Percentiles rank a stretch among this genome's conserved stretches.
Conservation (phyloP, 2,113 vertebrate species). For the Astatoreochromis straeleni region DNA sequence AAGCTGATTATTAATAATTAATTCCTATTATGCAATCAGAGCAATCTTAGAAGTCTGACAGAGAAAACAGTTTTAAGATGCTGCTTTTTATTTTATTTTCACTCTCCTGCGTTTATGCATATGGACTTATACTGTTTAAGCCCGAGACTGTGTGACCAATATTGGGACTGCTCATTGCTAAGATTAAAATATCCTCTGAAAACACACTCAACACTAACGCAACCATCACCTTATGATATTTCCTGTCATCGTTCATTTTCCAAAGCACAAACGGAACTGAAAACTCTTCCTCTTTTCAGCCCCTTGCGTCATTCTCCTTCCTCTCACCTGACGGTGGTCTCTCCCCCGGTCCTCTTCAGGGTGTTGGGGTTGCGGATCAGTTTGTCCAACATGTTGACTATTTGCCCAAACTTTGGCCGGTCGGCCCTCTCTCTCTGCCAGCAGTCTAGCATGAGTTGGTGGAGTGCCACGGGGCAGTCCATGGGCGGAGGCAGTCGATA, state of each 20-base stretch:
- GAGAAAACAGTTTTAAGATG: not conserved
- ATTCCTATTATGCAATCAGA: not conserved
- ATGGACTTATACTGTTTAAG: not conserved
- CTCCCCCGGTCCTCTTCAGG: slow-evolving; percentile 90
- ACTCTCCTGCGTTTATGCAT: not conserved
- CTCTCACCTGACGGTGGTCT: slow-evolving; percentile 79
- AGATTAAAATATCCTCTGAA: not conserved
- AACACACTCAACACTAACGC: not conserved
- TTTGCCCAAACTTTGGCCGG: slow-evolving; percentile 95
- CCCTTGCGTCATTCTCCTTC: not conserved
- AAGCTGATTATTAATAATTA: not conserved
- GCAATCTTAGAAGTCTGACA: not conserved
- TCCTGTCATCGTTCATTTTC: not conserved
- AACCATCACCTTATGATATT: not conserved
- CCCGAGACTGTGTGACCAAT: not conserved
- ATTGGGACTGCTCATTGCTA: not conserved
- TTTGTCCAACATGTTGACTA: slow-evolving; percentile 99
- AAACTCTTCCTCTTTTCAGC: not conserved
- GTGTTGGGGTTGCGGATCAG: slow-evolving; percentile 97
- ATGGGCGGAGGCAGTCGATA: slow-evolving; percentile 95
- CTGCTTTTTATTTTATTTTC: not conserved
- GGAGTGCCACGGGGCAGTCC: slow-evolving; percentile 94
- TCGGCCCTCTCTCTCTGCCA: slow-evolving; percentile 95
- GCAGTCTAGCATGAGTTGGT: slow-evolving; percentile 98
- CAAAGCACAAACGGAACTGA: not conserved